These are phyloP conservation scores for Ceraclea dissimilis DNA, from an alignment of 2,888 invertebrate species.

Conservation along the genomic window DNA sequence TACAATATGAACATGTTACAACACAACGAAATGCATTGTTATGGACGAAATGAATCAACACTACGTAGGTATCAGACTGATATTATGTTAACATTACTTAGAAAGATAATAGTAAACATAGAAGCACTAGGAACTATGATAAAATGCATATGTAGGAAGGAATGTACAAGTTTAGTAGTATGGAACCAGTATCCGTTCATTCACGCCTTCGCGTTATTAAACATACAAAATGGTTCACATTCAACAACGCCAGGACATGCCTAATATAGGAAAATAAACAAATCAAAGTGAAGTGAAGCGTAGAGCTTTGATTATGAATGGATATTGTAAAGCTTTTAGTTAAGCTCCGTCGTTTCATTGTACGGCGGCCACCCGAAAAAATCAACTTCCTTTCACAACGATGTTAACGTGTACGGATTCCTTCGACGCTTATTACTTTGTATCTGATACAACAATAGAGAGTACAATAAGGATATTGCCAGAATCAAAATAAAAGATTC, in stretches of 20 bases:
- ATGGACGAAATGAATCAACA: too few species aligned
- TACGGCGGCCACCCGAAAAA: slow-evolving; percentile 14
- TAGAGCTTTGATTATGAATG: slow-evolving; percentile 16
- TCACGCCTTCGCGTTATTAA: not conserved
- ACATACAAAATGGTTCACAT: not conserved
- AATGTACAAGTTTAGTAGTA: too few species aligned
- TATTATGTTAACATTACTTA: too few species aligned
- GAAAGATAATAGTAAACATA: too few species aligned
- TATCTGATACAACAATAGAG: not conserved
- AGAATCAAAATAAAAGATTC: not conserved
- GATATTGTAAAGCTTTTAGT: slow-evolving; percentile 14
- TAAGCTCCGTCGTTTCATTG: slow-evolving; percentile 5
- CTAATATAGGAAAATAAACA: slow-evolving; percentile 10
- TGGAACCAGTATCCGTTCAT: not conserved
- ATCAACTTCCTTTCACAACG: slow-evolving; percentile 10
- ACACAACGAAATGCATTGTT: too few species aligned
- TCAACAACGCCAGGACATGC: not conserved
- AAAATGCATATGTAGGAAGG: too few species aligned
- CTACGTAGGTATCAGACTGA: too few species aligned
- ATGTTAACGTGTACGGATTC: slow-evolving; percentile 3
- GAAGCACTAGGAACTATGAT: too few species aligned
- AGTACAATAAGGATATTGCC: not conserved
- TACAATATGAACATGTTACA: too few species aligned
- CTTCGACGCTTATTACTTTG: slow-evolving; percentile 6
- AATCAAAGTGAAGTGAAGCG: slow-evolving; percentile 9